Conservation (phyloP, 2,797 vertebrate genomes). For the Sphaeramia orbicularis region DNA sequence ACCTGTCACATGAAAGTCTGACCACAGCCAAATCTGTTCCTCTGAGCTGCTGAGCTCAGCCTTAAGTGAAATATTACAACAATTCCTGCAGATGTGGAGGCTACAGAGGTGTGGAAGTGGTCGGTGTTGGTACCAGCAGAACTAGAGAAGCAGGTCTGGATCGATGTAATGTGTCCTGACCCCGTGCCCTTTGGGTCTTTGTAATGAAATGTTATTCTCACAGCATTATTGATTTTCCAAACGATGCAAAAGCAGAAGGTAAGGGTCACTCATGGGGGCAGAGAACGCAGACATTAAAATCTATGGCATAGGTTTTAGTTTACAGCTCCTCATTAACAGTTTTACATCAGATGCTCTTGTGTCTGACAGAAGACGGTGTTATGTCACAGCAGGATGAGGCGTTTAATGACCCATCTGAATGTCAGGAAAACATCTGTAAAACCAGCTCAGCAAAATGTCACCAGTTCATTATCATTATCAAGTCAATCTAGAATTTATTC, state of each 20-base stretch:
- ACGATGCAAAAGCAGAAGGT: neutral
- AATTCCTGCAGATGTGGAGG: slow-evolving; percentile 4
- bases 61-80: slow-evolving; percentile 24
- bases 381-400: neutral
- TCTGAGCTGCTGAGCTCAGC: slow-evolving; percentile 16
- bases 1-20: slow-evolving; percentile 13
- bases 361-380: neutral
- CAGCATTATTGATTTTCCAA: slow-evolving; percentile 32
- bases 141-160: slow-evolving; percentile 12
- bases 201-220: slow-evolving; percentile 28
- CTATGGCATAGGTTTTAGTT: slow-evolving; percentile 7
- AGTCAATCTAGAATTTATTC: too few species aligned
- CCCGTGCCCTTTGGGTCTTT: slow-evolving; percentile 14
- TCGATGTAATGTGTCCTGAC: slow-evolving; percentile 33
- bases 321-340: neutral
- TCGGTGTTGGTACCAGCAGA: slow-evolving; percentile 2
- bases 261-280: slow-evolving; percentile 3
- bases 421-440: neutral
- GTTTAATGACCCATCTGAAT: neutral
- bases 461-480: too few species aligned
- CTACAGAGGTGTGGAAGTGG: slow-evolving; percentile 12
- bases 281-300: neutral
- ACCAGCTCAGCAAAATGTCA: too few species aligned
- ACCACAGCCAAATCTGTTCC: slow-evolving; percentile 18
- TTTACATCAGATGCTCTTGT: slow-evolving; percentile 16